Conservation (phyloP, 2,797 vertebrate species). For the Rhabdophis nuchalis region DNA sequence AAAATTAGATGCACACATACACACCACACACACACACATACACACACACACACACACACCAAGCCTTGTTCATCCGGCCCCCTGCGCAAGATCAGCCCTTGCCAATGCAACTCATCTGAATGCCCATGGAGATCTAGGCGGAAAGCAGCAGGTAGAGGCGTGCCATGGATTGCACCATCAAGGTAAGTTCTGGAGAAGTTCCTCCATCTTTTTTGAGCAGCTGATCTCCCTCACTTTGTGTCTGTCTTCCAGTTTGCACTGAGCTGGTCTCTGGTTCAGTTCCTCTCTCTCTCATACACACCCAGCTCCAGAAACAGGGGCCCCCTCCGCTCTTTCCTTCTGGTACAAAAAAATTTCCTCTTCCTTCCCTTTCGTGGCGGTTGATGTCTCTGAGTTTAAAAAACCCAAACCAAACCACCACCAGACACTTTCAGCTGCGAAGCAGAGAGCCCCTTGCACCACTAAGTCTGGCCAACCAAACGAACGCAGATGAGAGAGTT, state of each 20-base stretch:
- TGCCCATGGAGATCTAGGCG: slow-evolving; percentile 38
- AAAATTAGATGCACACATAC: slow-evolving; percentile 71
- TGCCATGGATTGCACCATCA: slow-evolving; percentile 84
- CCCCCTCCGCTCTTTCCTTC: slow-evolving; percentile 84
- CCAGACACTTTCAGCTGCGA: slow-evolving; percentile 59
- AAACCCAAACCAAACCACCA: slow-evolving; percentile 83
- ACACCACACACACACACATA: slow-evolving; percentile 26
- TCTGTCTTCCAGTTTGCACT: neutral
- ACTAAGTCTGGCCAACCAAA: slow-evolving; percentile 60
- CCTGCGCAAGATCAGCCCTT: slow-evolving; percentile 27
- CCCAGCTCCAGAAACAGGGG: slow-evolving; percentile 38
- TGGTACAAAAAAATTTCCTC: slow-evolving; percentile 85
- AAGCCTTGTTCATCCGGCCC: slow-evolving; percentile 41
- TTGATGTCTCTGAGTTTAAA: slow-evolving; percentile 82
- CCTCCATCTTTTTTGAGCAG: neutral
- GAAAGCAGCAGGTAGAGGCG: slow-evolving; percentile 5
- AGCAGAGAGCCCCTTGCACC: slow-evolving; percentile 54
- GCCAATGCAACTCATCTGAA: slow-evolving; percentile 22
- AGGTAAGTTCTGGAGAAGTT: slow-evolving; percentile 70
- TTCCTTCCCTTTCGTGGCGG: slow-evolving; percentile 91
- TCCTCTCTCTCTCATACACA: slow-evolving; percentile 39
- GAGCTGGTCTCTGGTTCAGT: slow-evolving; percentile 25
- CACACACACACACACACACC: slow-evolving; percentile 25
- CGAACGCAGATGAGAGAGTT: slow-evolving; percentile 25
- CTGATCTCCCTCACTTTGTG: neutral